Base-by-base conservation (phyloP, 53 echinoderm and acorn worm species). In the Echinarachnius parma region DNA sequence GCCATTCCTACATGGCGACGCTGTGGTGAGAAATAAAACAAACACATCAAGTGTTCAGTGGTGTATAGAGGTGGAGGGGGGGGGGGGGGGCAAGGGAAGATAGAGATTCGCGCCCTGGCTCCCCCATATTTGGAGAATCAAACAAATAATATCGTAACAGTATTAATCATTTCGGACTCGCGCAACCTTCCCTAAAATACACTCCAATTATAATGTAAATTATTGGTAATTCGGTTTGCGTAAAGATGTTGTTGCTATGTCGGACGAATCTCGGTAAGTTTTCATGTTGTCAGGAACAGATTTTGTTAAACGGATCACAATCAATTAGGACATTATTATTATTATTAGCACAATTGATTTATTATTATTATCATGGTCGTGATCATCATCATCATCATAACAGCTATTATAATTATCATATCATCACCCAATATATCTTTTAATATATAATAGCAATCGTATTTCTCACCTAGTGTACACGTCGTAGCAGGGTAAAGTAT, bases 1-100 rank as follows among this genome's bases (percentile, higher is more conserved):
- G 8, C 70, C 70, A 69, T 69, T 69, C 27, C 70, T 21, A 34
- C 70, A 69, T 3, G 70, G 70, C 4, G 4, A 46, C 1, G 52
- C 70, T 69, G 37, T 13, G 4, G 26, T 10, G 10, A 21, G 26
- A 18, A 36, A 47, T 31, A 9, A 20, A 11, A 29, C 4, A 49
- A 49, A 9, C 4, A 49, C 11, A 49, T 14, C 9, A 49, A 49
- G 18, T 13, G 39, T 39, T 7, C 39, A 49, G 4, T 14, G 18
- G 18, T 14, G 19, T 9, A 4, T 14, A 10, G 4, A 13, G 11
- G 50, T 13, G 50, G 50, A 49, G 50, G 9, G 19, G 18, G 19
- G 4, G 4, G 13, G 7, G 13, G 39, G 7, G 39, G 39, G 7
- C 39, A 39, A 39, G 13, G 39, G n/a, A n/a, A n/a, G n/a, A n/a